A percentile compares a stretch with the other conserved stretches of the same genome.
Evolutionary conservation across 2,797 vertebrate genomes (phyloP).

Genomic region (Notolabrus celidotus): DNA sequence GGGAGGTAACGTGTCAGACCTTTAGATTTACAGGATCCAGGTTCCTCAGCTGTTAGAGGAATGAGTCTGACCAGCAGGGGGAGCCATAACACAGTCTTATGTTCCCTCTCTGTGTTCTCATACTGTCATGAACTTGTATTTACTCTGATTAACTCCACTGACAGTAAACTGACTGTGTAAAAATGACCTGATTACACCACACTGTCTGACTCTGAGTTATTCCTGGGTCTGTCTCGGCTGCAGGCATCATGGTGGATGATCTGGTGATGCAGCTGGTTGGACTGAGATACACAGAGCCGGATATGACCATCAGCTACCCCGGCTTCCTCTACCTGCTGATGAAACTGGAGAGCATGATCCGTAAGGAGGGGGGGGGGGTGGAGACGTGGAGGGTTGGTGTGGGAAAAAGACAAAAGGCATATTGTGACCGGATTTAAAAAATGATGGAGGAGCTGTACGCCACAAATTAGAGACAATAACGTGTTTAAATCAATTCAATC

Average conservation of each 20-base stretch:
- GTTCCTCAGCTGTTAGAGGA: neutral
- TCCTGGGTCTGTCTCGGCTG: conserved; percentile 40
- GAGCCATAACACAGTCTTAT: conserved; percentile 14
- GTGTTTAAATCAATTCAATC: neutral
- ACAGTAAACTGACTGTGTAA: too few relatives aligned
- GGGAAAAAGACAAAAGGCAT: neutral
- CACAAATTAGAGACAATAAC: neutral
- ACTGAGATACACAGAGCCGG: conserved; percentile 82
- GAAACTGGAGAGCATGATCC: conserved; percentile 85
- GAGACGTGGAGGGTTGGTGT: accelerated
- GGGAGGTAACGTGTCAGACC: too few relatives aligned
- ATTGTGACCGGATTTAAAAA: neutral
- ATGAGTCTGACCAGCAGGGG: conserved; percentile 38
- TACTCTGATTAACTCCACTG: neutral
- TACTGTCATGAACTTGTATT: too few relatives aligned
- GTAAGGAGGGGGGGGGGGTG: conserved; percentile 70
- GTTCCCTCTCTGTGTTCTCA: neutral
- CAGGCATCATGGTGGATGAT: conserved; percentile 82
- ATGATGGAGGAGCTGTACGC: neutral
- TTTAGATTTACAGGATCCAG: neutral
- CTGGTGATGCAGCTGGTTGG: conserved; percentile 82
- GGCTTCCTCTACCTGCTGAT: conserved; percentile 86
- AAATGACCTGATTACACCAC: too few relatives aligned
- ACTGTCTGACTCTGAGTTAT: too few relatives aligned
- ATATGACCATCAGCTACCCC: conserved; percentile 84